A percentile compares a stretch with the other conserved stretches of the same genome.
Evolutionary conservation across 2,888 invertebrate genomes (phyloP).

Genomic region (Pristionchus exspectatus): DNA sequence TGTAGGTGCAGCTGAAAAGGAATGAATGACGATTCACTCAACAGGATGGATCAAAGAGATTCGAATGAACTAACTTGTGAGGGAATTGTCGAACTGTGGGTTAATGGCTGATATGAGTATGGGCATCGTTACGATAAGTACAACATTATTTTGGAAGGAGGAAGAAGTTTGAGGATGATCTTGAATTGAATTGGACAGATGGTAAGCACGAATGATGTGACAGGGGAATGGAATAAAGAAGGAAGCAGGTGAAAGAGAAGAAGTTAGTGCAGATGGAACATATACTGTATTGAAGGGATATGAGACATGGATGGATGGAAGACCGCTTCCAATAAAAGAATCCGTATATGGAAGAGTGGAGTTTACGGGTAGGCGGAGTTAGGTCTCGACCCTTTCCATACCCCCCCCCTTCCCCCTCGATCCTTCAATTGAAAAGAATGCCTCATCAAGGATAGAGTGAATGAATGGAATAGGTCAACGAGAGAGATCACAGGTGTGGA

Average conservation of each 20-base stretch:
- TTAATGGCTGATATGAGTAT: neutral
- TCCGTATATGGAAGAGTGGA: conserved; percentile 44
- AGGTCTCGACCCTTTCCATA: conserved; percentile 5
- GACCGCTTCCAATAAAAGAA: conserved; percentile 3
- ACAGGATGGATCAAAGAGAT: neutral
- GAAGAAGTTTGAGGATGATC: neutral
- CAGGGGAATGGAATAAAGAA: conserved; percentile 10
- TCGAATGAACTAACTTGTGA: conserved; percentile 4
- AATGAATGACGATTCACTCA: neutral
- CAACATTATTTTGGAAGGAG: conserved; percentile 6
- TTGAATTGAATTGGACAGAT: neutral
- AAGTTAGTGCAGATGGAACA: conserved; percentile 26
- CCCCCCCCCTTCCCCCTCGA: neutral
- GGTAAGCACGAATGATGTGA: neutral
- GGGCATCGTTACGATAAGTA: neutral
- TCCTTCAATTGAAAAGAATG: conserved; percentile 42
- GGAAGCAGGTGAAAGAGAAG: neutral
- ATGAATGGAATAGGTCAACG: conserved; percentile 50
- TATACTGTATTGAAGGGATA: neutral
- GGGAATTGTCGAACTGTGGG: conserved; percentile 41
- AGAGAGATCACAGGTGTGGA: conserved; percentile 38
- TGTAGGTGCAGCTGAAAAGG: conserved; percentile 68
- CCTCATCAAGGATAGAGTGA: conserved; percentile 27
- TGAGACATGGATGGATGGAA: neutral
- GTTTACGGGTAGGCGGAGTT: neutral